phyloP scores from a whole-genome alignment of 2,888 invertebrate genomes.

The Panzeria rudis region DNA sequence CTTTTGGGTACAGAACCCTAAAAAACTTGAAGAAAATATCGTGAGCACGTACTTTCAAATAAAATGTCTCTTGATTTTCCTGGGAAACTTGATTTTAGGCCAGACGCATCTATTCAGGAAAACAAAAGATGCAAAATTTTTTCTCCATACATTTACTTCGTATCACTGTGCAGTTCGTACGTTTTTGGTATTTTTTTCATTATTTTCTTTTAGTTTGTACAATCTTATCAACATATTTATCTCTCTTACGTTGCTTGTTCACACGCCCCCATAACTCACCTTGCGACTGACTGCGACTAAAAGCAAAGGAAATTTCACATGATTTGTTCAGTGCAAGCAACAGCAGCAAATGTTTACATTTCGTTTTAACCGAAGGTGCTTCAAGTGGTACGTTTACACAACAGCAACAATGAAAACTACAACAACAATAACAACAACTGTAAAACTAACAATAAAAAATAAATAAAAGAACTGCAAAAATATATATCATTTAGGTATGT shows the following conservation, averaged over 20 bases:
- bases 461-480: constrained; percentile 13
- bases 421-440: constrained; percentile 50
- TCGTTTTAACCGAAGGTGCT: constrained; percentile 78
- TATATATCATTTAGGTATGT: constrained; percentile 16
- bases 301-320: constrained; percentile 69
- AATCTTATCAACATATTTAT: constrained; percentile 74
- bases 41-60: too few relatives aligned
- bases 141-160: not conserved
- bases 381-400: constrained; percentile 69
- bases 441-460: constrained; percentile 36
- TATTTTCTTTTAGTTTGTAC: constrained; percentile 58
- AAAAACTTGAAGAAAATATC: too few relatives aligned
- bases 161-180: constrained; percentile 40
- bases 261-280: constrained; percentile 79
- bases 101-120: too few relatives aligned
- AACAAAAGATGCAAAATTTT: too few relatives aligned
- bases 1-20: too few relatives aligned
- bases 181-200: constrained; percentile 5
- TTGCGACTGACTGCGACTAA: constrained; percentile 71
- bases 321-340: constrained; percentile 63
- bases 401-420: constrained; percentile 65
- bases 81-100: too few relatives aligned
- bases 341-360: constrained; percentile 77
- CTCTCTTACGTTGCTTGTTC: constrained; percentile 80
- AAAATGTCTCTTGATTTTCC: too few relatives aligned